A percentile compares a stretch with the other conserved stretches of the same genome.
phyloP scores from a whole-genome alignment of 2,113 vertebrate genomes.

The Percopsis transmontana region DNA sequence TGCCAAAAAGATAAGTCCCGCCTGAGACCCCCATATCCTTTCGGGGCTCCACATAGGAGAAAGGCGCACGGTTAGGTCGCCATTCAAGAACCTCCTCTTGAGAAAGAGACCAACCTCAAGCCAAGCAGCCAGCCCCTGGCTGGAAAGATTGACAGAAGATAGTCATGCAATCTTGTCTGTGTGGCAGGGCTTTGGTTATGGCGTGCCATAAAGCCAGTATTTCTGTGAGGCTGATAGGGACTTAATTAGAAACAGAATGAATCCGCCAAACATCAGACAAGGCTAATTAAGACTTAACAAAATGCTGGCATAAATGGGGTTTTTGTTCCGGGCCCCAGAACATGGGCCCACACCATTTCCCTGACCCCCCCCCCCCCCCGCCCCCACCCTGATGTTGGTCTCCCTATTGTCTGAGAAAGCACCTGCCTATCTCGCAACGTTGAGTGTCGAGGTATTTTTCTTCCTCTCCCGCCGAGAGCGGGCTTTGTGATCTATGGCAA shows the following conservation, averaged over 20 bases:
- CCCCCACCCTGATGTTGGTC: constrained; percentile 18
- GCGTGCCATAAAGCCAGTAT: constrained; percentile 73
- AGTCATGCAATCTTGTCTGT: constrained; percentile 59
- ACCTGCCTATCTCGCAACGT: constrained; percentile 35
- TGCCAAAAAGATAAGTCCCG: no score
- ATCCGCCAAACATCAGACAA: constrained; percentile 78
- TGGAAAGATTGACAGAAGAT: constrained; percentile 64
- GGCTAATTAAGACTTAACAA: constrained; percentile 76
- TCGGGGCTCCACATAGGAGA: not conserved
- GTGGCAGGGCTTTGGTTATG: constrained; percentile 58
- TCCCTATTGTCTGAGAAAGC: constrained; percentile 35
- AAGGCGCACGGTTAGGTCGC: not conserved
- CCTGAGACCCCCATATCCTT: not conserved
- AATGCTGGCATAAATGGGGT: constrained; percentile 72
- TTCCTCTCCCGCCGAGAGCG: constrained; percentile 26
- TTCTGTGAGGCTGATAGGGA: constrained; percentile 71
- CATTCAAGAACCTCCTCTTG: constrained; percentile 5
- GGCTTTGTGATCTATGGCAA: constrained; percentile 58
- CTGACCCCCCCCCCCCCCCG: constrained; percentile 22
- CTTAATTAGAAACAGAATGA: constrained; percentile 83
- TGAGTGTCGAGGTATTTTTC: constrained; percentile 31
- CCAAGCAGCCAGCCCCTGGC: constrained; percentile 52
- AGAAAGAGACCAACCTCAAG: constrained; percentile 41
- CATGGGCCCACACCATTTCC: constrained; percentile 50
- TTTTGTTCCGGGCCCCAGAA: constrained; percentile 63